These are phyloP conservation scores for Poecile atricapillus DNA, from an alignment of 2,113 vertebrate genomes.

Conservation along the genomic window DNA sequence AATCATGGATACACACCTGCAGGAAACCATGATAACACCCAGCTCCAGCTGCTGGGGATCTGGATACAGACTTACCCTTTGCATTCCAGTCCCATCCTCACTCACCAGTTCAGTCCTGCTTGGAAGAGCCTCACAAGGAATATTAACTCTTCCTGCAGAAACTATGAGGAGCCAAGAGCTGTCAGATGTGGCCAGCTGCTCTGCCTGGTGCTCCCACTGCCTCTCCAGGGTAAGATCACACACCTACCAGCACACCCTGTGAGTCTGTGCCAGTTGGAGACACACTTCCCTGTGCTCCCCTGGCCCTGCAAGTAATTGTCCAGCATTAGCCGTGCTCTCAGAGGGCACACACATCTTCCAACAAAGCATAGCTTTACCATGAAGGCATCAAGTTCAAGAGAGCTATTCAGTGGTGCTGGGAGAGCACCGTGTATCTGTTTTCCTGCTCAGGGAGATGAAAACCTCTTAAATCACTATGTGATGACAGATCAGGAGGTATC, in stretches of 20 bases:
- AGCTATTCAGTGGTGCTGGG: neutral
- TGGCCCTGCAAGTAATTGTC: neutral
- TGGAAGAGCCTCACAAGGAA: neutral
- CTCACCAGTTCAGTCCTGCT: neutral
- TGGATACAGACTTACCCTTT: neutral
- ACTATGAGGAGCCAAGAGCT: neutral
- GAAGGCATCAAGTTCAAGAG: neutral
- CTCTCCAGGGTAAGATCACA: neutral
- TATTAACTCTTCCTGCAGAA: neutral
- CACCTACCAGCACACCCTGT: neutral
- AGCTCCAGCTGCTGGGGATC: rapidly evolving
- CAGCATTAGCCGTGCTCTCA: neutral
- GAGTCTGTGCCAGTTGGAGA: neutral
- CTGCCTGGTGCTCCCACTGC: neutral
- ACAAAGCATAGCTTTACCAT: neutral
- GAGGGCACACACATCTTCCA: neutral
- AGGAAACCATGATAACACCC: neutral
- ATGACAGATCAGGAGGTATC: neutral
- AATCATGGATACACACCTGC: neutral
- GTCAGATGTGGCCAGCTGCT: rapidly evolving
- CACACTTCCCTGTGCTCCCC: neutral
- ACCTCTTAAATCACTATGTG: neutral
- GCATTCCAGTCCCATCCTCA: neutral
- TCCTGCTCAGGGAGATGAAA: neutral
- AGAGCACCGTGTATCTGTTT: neutral